phyloP scores from a whole-genome alignment of 2,113 vertebrate species.

The Thomomys bottae region DNA sequence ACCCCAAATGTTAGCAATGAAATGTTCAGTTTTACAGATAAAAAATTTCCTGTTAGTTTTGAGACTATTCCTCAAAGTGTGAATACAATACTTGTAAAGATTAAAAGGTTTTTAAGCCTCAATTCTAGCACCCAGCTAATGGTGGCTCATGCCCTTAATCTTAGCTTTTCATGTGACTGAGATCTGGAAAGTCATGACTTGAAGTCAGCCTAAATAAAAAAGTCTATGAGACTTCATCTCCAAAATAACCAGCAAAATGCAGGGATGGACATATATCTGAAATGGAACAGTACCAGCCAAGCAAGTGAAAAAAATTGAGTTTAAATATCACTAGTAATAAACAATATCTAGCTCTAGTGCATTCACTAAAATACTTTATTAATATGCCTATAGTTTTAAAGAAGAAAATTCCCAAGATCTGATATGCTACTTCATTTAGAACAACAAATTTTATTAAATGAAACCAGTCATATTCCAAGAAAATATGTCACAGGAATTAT shows the following conservation, averaged over 20 bases:
- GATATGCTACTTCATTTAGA: background rate
- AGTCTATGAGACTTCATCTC: too few species aligned
- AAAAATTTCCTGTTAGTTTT: background rate
- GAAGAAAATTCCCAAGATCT: background rate
- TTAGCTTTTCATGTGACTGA: too few species aligned
- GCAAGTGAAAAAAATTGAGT: too few species aligned
- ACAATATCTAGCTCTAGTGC: background rate
- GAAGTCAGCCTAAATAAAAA: too few species aligned
- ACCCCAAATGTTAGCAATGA: background rate
- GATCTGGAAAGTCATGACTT: too few species aligned
- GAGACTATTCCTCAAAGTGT: background rate
- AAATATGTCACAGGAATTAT: too few species aligned
- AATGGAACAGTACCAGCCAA: too few species aligned
- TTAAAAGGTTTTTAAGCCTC: background rate
- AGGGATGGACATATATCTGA: background rate
- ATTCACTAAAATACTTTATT: background rate
- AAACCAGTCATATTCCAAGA: background rate
- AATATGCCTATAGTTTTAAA: too few species aligned
- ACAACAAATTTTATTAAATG: background rate
- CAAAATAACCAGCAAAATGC: background rate
- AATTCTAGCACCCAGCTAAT: too few species aligned
- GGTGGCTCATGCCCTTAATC: too few species aligned
- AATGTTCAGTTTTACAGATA: background rate
- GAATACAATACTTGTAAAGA: background rate
- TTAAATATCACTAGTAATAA: too few species aligned